Conservation (phyloP, 1,140 invertebrate genomes). For the Penaeus chinensis region DNA sequence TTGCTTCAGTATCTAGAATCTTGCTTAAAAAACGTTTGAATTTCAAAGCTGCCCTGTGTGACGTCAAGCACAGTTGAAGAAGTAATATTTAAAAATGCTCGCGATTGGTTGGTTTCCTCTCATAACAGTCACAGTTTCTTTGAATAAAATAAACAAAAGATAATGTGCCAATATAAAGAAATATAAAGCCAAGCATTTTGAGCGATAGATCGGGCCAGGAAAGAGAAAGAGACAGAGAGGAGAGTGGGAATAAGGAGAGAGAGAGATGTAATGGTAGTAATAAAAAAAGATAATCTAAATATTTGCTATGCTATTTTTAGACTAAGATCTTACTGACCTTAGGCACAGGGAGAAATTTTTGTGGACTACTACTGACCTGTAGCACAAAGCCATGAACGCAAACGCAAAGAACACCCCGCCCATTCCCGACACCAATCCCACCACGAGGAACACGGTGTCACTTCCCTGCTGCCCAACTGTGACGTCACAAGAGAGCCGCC, state of each 20-base stretch:
- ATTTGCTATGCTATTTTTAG: conserved; percentile 51
- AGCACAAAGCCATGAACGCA: conserved; percentile 97
- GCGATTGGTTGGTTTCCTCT: conserved; percentile 51
- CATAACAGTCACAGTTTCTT: conserved; percentile 56
- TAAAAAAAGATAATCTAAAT: conserved; percentile 39
- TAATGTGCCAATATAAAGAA: conserved; percentile 60
- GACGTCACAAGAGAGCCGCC: not conserved
- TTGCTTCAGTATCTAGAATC: not conserved
- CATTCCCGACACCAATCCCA: conserved; percentile 97
- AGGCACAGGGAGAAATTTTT: conserved; percentile 96
- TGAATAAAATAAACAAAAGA: conserved; percentile 35
- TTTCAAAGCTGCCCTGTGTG: conserved; percentile 12
- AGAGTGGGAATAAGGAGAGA: not conserved
- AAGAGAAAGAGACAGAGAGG: conserved; percentile 52
- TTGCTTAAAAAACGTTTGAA: not conserved
- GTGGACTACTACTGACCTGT: conserved; percentile 98
- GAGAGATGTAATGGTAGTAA: conserved; percentile 58
- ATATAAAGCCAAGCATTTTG: conserved; percentile 58
- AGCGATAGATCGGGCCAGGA: conserved; percentile 55
- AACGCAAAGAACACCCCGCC: conserved; percentile 98
- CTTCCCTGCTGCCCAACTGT: conserved; percentile 63
- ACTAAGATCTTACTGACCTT: conserved; percentile 80
- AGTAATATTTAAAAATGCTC: not conserved
- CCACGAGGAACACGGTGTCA: conserved; percentile 88
- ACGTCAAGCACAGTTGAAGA: conserved; percentile 17